Percentiles rank a stretch among this genome's conserved stretches.
Evolutionary conservation across 2,113 vertebrate genomes (phyloP).

Genomic region (Corythaixoides concolor): DNA sequence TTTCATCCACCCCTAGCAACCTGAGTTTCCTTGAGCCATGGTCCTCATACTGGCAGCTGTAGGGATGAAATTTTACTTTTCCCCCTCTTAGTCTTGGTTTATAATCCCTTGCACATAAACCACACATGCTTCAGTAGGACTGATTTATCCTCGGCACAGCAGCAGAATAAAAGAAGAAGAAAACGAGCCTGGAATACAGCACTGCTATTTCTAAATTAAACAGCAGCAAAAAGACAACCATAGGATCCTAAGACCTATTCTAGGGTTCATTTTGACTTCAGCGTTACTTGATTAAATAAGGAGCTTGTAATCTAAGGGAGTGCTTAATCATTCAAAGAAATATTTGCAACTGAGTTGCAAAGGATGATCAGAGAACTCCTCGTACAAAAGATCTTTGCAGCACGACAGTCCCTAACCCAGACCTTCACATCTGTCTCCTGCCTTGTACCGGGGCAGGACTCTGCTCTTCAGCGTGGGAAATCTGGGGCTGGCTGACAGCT

Average conservation of each 20-base stretch:
- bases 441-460: not conserved
- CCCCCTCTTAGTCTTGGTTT: not conserved
- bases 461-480: not conserved
- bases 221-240: not conserved
- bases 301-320: not conserved
- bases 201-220: not conserved
- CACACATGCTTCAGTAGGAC: rapidly evolving
- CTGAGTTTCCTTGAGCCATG: rapidly evolving
- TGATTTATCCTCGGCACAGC: not conserved
- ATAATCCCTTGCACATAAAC: not conserved
- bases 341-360: rapidly evolving
- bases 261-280: not conserved
- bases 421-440: rapidly evolving
- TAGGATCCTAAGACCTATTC: not conserved
- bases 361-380: not conserved
- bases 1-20: not conserved
- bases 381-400: not conserved
- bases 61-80: not conserved
- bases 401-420: rapidly evolving
- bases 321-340: not conserved
- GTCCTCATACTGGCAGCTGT: not conserved
- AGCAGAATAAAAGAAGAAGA: not conserved
- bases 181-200: not conserved
- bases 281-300: not conserved
- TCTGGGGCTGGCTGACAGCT: not conserved